These are phyloP conservation scores for Porites lutea DNA, from an alignment of 64 coral and sea anemone species.

Conservation along the genomic window DNA sequence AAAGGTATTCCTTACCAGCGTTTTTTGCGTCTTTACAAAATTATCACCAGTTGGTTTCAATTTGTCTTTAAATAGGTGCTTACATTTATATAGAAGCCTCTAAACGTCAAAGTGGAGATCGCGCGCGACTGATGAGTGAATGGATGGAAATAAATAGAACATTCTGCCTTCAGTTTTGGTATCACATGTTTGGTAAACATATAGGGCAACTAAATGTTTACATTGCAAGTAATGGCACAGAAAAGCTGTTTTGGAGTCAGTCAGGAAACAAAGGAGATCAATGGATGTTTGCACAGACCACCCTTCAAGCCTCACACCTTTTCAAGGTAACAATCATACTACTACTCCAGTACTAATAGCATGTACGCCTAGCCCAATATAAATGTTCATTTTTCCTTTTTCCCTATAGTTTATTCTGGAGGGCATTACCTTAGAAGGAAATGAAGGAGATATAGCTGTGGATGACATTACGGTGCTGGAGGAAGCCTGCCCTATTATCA, in stretches of 20 bases:
- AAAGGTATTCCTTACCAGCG: too few species aligned
- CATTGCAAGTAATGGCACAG: conserved; percentile 8
- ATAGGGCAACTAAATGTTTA: conserved; percentile 26
- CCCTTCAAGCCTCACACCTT: background rate
- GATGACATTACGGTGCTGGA: conserved; percentile 22
- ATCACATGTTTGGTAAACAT: conserved; percentile 62
- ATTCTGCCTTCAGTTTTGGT: conserved; percentile 55
- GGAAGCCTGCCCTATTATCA: background rate
- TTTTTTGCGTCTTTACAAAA: too few species aligned
- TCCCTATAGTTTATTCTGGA: conserved; percentile 26
- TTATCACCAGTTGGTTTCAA: background rate
- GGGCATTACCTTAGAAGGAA: background rate
- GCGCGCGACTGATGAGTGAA: conserved; percentile 24
- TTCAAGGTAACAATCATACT: background rate
- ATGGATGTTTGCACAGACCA: conserved; percentile 45
- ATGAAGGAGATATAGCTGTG: conserved; percentile 16
- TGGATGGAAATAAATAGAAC: conserved; percentile 27
- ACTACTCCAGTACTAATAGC: background rate
- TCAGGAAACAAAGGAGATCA: conserved; percentile 26
- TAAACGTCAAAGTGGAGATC: background rate
- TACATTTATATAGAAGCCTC: conserved; percentile 61
- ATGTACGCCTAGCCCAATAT: background rate
- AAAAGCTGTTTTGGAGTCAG: conserved; percentile 9
- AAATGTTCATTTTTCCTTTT: background rate
- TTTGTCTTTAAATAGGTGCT: background rate